These are phyloP conservation scores for Spilosoma lubricipeda DNA, from an alignment of 2,888 invertebrate genomes.

Conservation along the genomic window DNA sequence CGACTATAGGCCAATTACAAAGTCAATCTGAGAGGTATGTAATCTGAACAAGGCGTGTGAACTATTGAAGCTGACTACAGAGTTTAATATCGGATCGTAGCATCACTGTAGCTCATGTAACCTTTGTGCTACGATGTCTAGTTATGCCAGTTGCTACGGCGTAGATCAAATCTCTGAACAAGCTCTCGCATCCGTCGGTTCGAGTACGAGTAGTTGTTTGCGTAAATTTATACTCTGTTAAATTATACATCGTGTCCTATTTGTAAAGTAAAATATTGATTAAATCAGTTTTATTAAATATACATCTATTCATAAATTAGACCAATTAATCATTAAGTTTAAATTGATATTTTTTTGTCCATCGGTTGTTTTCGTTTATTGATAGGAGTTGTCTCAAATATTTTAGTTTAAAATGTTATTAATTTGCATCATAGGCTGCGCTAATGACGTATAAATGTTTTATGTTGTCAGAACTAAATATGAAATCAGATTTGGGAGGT, in stretches of 20 bases:
- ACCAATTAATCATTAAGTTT: no score
- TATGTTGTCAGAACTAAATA: no score
- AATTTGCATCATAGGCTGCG: no score
- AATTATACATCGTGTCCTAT: neutral
- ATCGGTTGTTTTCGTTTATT: no score
- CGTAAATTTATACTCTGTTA: neutral
- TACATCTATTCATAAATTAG: neutral
- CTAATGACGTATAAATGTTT: no score
- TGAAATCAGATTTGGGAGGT: no score
- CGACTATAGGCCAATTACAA: neutral
- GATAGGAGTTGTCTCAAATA: no score
- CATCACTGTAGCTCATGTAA: neutral
- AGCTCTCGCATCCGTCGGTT: neutral
- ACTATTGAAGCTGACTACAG: neutral
- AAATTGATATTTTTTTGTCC: no score
- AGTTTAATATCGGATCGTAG: neutral
- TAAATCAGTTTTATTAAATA: neutral
- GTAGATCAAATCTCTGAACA: slow-evolving; percentile 7
- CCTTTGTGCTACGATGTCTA: slow-evolving; percentile 6
- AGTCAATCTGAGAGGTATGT: neutral
- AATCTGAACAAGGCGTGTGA: neutral
- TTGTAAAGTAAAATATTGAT: neutral
- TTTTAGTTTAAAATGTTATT: no score
- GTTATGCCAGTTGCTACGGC: slow-evolving; percentile 6
- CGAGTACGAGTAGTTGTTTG: neutral